Evolutionary conservation across 2,113 vertebrate species (phyloP), one percentile per base, ranked within the genome.

Genomic region (Vidua macroura): DNA sequence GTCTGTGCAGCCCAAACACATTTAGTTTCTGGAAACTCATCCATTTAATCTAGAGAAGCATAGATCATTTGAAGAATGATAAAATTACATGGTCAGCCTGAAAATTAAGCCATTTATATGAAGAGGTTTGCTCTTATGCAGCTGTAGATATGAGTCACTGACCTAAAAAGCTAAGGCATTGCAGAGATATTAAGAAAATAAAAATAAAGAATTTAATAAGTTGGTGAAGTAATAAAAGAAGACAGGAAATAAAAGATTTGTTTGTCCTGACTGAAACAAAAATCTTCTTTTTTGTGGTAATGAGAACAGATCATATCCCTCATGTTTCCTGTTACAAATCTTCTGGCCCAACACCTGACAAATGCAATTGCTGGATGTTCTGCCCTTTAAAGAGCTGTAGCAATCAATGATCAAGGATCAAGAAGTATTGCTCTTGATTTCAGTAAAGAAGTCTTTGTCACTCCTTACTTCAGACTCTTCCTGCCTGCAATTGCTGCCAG

Each of bases 91-190:
- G 68, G 73, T 83, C 91, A 91, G 67, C 56, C 88, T 93, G 90
- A 91, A 88, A 94, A 96, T 91, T 48, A 94, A 81, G 72, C 43
- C 79, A 77, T 90, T 92, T 90, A 83, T 70, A 52, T 86, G 83
- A 82, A 91, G 16, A 55, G 9, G 18, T 70, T 94, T 96, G 64
- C 25, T 93, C 59, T 80, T 83, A 22, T 81, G 64, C 48, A 80
- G 87, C 33, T 63, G 33, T 63, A 93, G 19, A 25, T 90, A 92
- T 88, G 88, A 95, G 85, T 93, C 94, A 94, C 83, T 74, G 82
- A 60, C 73, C 64, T 68, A 79, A 92, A 82, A 93, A 62, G 48
- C 80, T 72, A 70, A 41, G 81, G 59, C 15, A 70, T 21, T 77
- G 48, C 12, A 64, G 56, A 28, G 48, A 58, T 92, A 90, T 88